These are phyloP conservation scores for Pholis gunnellus DNA, from an alignment of 2,113 vertebrate species.

Conservation along the genomic window DNA sequence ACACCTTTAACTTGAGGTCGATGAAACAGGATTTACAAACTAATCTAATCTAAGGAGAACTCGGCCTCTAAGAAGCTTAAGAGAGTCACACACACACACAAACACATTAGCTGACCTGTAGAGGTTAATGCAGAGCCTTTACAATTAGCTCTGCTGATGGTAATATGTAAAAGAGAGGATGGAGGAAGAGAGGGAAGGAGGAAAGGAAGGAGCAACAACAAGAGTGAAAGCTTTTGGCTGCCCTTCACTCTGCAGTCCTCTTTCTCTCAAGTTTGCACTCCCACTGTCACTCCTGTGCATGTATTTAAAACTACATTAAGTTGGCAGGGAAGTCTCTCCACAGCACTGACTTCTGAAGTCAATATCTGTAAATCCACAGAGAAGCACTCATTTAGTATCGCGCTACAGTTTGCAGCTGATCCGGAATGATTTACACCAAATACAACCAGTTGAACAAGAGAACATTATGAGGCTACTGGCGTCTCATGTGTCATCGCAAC, in stretches of 20 bases:
- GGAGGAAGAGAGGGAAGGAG: neutral
- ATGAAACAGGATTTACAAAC: conserved; percentile 61
- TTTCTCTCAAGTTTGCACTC: conserved; percentile 24
- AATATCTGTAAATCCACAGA: conserved; percentile 57
- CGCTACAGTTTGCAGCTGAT: conserved; percentile 1
- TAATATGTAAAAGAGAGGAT: conserved; percentile 11
- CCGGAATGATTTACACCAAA: conserved; percentile 29
- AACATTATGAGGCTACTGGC: neutral
- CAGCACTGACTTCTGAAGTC: conserved; percentile 24
- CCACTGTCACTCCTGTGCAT: neutral
- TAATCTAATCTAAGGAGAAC: conserved; percentile 68
- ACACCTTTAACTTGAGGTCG: conserved; percentile 44
- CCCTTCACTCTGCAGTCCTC: conserved; percentile 20
- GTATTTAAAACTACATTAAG: conserved; percentile 55
- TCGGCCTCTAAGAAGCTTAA: conserved; percentile 53
- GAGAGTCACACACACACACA: conserved; percentile 19
- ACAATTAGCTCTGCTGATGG: neutral
- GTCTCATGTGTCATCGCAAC: neutral
- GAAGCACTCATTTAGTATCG: conserved; percentile 43
- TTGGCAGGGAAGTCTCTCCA: conserved; percentile 20
- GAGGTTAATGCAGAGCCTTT: conserved; percentile 47
- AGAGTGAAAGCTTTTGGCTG: neutral
- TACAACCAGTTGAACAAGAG: conserved; percentile 1
- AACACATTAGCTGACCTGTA: conserved; percentile 45
- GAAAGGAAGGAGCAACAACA: neutral